A percentile compares a stretch with the other conserved stretches of the same genome.
Evolutionary conservation across 2,113 vertebrate genomes (phyloP).

Genomic region (Bubo blakistoni): DNA sequence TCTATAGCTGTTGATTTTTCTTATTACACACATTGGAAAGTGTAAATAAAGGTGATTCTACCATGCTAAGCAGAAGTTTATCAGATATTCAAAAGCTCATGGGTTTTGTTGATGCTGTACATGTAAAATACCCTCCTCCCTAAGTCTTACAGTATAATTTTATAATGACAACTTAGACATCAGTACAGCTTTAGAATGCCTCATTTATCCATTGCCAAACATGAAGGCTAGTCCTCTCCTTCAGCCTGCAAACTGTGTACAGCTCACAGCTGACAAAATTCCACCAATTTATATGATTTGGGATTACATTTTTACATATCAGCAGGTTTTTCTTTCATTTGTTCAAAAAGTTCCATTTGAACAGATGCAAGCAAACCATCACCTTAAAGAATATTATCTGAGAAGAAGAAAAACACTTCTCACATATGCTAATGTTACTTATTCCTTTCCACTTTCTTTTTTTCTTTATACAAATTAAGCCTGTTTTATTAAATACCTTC

Average conservation of each 20-base stretch:
- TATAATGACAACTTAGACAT: neutral
- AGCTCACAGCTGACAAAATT: neutral
- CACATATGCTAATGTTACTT: neutral
- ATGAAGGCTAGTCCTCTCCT: neutral
- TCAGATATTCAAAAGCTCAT: neutral
- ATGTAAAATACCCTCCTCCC: neutral
- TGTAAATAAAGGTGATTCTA: neutral
- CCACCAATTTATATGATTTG: neutral
- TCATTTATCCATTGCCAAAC: neutral
- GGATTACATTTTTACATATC: neutral
- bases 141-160: neutral
- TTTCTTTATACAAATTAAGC: neutral
- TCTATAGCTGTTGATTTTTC: slow-evolving; percentile 1
- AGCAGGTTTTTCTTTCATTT: neutral
- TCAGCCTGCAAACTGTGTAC: neutral
- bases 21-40: neutral
- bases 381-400: neutral
- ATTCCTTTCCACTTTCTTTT: neutral
- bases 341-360: slow-evolving; percentile 37
- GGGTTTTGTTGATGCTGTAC: neutral
- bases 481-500: neutral
- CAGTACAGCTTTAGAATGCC: slow-evolving; percentile 35
- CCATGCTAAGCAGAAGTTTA: neutral
- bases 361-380: slow-evolving; percentile 32
- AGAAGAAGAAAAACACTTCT: slow-evolving; percentile 43